A percentile compares a stretch with the other conserved stretches of the same genome.
These are phyloP conservation scores for Drosophila dives DNA, from an alignment of 2,888 invertebrate genomes.

Conservation along the genomic window DNA sequence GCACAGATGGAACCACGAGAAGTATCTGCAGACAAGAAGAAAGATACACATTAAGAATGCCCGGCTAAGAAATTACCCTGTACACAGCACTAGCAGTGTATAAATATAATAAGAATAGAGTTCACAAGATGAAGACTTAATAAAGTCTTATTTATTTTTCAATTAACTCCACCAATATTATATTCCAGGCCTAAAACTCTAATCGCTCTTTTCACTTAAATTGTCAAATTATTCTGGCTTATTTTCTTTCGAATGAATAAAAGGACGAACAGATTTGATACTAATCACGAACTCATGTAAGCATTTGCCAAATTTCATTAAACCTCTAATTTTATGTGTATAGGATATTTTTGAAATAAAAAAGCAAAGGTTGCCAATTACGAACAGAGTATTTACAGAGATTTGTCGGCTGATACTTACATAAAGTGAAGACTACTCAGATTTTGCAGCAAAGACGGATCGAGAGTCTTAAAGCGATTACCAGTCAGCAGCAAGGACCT, in stretches of 20 bases:
- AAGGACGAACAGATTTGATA: not conserved
- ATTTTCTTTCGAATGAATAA: not conserved
- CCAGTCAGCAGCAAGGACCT: constrained; percentile 85
- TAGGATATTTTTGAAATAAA: not conserved
- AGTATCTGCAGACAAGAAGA: constrained; percentile 85
- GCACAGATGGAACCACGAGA: constrained; percentile 87
- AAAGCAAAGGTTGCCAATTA: not conserved
- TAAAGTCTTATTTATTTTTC: not conserved
- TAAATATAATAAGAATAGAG: not conserved
- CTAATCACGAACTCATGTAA: not conserved
- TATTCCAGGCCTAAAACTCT: not conserved
- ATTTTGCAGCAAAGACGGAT: constrained; percentile 83
- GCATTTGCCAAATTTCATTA: not conserved
- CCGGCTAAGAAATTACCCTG: not conserved
- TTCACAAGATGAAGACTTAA: not conserved
- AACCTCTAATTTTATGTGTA: not conserved
- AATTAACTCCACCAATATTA: not conserved
- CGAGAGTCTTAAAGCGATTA: constrained; percentile 83
- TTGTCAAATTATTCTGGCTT: not conserved
- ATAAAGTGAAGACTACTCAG: constrained; percentile 85
- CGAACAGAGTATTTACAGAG: not conserved
- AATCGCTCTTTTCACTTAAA: not conserved
- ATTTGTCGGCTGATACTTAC: constrained; percentile 82
- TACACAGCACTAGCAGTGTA: not conserved
- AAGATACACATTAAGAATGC: not conserved